Percentiles rank a stretch among this genome's conserved stretches.
phyloP scores from a whole-genome alignment of 2,797 vertebrate genomes.

The Acestrorhynchus altus region DNA sequence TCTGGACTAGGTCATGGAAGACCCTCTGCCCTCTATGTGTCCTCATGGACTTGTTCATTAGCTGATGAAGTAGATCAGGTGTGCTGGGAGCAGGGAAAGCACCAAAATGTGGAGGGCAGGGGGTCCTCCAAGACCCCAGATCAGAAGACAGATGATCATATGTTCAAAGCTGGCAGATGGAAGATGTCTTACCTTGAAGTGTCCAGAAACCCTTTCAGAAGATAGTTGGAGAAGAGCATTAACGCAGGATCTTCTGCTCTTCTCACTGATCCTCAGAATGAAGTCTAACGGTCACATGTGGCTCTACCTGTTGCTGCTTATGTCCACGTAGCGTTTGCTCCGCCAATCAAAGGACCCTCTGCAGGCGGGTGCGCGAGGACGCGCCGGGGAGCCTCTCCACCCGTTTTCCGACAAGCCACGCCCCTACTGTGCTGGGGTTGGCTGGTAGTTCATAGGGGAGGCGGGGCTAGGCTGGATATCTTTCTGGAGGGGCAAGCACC shows the following conservation, averaged over 20 bases:
- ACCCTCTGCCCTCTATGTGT: no score
- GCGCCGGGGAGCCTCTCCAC: neutral
- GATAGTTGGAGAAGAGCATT: neutral
- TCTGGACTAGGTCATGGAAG: neutral
- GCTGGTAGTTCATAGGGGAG: neutral
- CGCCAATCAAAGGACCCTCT: constrained; percentile 74
- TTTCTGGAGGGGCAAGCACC: neutral
- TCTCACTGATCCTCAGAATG: constrained; percentile 38
- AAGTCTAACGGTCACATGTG: constrained; percentile 69
- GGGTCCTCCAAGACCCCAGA: neutral
- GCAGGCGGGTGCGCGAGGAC: neutral
- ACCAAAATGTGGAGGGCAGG: no score
- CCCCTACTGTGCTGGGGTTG: neutral
- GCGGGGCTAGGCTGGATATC: neutral
- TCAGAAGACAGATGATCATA: no score
- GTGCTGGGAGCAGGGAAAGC: no score
- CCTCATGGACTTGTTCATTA: no score
- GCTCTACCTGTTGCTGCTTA: constrained; percentile 74
- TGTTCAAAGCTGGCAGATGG: neutral
- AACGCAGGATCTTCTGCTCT: constrained; percentile 2
- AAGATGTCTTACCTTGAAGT: constrained; percentile 32
- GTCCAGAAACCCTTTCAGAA: neutral
- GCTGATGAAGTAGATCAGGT: no score
- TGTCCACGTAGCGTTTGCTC: constrained; percentile 80
- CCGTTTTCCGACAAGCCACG: neutral